phyloP scores from a whole-genome alignment of 2,113 vertebrate species.

The Lota lota region DNA sequence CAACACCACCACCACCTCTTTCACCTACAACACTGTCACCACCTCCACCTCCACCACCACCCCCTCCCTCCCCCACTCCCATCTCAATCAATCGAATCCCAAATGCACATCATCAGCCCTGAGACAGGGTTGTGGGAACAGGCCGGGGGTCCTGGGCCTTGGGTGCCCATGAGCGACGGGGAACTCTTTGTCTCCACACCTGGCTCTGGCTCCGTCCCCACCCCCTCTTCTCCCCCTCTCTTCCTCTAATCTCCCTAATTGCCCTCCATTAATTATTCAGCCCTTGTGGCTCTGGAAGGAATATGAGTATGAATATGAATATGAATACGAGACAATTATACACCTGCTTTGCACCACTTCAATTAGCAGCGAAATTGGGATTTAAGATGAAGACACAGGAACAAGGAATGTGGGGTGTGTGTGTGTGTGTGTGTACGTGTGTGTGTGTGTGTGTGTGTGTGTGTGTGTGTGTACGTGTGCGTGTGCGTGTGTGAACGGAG shows the following conservation, averaged over 20 bases:
- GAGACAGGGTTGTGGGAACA: neutral
- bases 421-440: neutral
- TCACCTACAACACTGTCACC: no score
- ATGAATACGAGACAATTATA: neutral
- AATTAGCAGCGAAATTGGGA: neutral
- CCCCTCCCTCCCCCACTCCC: no score
- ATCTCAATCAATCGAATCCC: neutral
- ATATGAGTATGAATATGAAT: neutral
- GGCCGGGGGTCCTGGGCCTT: no score
- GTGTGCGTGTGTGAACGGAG: neutral
- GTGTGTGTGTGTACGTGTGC: neutral
- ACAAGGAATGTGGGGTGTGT: no score
- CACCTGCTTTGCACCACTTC: neutral
- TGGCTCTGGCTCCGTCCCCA: neutral
- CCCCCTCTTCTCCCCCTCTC: neutral
- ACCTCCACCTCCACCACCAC: no score
- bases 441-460: neutral
- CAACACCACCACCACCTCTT: no score
- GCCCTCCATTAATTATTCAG: neutral
- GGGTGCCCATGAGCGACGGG: no score
- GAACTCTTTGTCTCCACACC: neutral
- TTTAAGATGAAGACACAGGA: neutral
- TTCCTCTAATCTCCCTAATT: neutral
- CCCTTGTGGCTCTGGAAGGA: neutral
- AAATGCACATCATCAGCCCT: neutral